A percentile compares a stretch with the other conserved stretches of the same genome.
Evolutionary conservation across 2,797 vertebrate genomes (phyloP).

Genomic region (Brachyalestes nurse): DNA sequence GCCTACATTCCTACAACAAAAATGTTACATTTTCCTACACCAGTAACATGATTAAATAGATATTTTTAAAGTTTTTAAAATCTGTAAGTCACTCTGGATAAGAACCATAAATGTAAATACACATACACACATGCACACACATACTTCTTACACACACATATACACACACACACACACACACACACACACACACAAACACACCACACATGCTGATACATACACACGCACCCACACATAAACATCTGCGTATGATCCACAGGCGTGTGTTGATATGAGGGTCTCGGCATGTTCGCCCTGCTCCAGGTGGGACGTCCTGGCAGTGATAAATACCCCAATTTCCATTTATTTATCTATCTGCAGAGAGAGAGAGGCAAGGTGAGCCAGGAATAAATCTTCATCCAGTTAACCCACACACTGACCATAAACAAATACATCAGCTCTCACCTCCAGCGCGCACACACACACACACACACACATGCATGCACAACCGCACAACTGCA

Average conservation of each 20-base stretch:
- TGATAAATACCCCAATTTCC: constrained; percentile 76
- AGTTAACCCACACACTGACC: constrained; percentile 64
- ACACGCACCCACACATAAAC: too few species aligned
- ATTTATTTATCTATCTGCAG: constrained; percentile 73
- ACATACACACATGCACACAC: too few species aligned
- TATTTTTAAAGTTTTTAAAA: too few species aligned
- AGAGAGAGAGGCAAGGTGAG: constrained; percentile 60
- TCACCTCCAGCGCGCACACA: constrained; percentile 56
- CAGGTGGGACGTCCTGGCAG: constrained; percentile 50
- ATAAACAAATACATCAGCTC: constrained; percentile 69
- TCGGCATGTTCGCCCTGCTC: constrained; percentile 5
- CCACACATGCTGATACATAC: too few species aligned
- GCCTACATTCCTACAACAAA: too few species aligned
- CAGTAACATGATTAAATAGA: too few species aligned
- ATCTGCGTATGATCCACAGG: constrained; percentile 8
- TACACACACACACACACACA: too few species aligned
- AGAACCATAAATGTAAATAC: too few species aligned
- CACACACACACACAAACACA: too few species aligned
- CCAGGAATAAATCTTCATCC: constrained; percentile 74
- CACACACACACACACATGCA: constrained; percentile 7
- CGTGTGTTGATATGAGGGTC: constrained; percentile 14
- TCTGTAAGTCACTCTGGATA: too few species aligned
- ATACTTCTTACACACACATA: too few species aligned
- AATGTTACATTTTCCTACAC: too few species aligned
- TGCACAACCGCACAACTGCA: not conserved